Base-by-base conservation (phyloP, 2,888 invertebrate species). In the Synergus itoensis region DNA sequence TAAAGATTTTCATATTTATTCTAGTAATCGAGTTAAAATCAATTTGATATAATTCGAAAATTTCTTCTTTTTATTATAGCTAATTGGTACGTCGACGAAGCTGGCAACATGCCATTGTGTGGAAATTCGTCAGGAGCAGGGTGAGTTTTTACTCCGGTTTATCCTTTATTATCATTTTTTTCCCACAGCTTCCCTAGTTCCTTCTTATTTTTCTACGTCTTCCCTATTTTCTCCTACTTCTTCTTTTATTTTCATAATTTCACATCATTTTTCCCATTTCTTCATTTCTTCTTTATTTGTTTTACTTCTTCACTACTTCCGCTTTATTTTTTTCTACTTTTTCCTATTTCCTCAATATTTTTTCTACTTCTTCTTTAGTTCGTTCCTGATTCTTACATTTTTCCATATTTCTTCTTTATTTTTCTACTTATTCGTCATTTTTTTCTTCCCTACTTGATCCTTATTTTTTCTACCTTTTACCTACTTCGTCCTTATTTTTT, bases 81-180 rank as follows among this genome's bases (percentile, higher is more conserved):
- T 85, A 96, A 97, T 93, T 97, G 97, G 96, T 95, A 94, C 89
- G 94, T 94, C 88, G 95, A 94, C 86, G 94, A 94, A 80, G 92
- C 92, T 85, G 95, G 94, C 86, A 95, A 95, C 91, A 95, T 94
- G 93, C 96, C 97, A 82, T 93, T 98, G 83, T 98, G 98, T 93
- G 98, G 98, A 86, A 98, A 98, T 93, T 97, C 97, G 90, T 97
- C 97, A 83, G 98, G 98, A 90, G 98, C 98, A 87, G 98, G 98
- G 97, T 97, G 94, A 94, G 93, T 28, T 48, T 16, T 73, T 73
- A 3, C 3, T 28, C 3, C 28, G 3, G 28, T 28, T 28, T 28
- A 28, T 28, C 3, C 28, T 21, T 21, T 1, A 21, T 21, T 21
- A 21, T 21, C 21, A 21, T 1, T 21, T 21, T 21, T 21, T 21